Evolutionary conservation across 1,140 invertebrate genomes (phyloP), one percentile per base, ranked within the genome.

Genomic region (Drosophila quadrilineata): DNA sequence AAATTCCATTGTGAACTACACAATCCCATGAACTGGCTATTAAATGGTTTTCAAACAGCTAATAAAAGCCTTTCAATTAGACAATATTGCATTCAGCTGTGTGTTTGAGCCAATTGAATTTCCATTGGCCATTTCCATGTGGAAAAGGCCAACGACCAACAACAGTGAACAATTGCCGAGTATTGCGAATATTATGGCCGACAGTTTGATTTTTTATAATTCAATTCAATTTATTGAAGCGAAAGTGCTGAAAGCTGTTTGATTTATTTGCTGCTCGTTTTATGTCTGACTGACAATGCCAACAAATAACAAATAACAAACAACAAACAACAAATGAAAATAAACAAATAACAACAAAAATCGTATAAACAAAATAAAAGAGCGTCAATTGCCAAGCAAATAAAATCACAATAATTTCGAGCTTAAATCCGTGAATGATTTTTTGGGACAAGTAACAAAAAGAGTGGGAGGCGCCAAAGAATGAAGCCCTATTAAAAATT

Each of bases 401-500:
- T 38, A 66, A 65, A 66, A 59, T 50, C 38, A 38, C n/a, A 52
- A 52, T 38, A 14, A 12, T 29, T 50, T 14, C 22, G n/a, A n/a
- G n/a, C 22, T 14, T 45, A 38, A 36, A 36, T n/a, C 29, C 38
- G n/a, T 31, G 38, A 35, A 41, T 59, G 26, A n/a, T 48, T 38
- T 64, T 28, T 22, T 33, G 36, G 9, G 10, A 59, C 36, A 8
- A 29, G 17, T 16, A 6, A 38, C n/a, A 24, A 21, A 17, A 38
- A 48, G 26, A 16, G 12, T 8, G 22, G 26, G 29, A 53, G n/a
- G n/a, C n/a, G n/a, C n/a, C n/a, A 56, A 50, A 59, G 10, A 52
- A 75, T 71, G 56, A 72, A 73, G 46, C 66, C 58, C 64, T 66
- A 73, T 82, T 84, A 75, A 84, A 73, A 82, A 74, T 82, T 70